Percentiles rank a stretch among this genome's conserved stretches.
These are phyloP conservation scores for Sericinus montela DNA, from an alignment of 2,888 invertebrate species.

Conservation along the genomic window DNA sequence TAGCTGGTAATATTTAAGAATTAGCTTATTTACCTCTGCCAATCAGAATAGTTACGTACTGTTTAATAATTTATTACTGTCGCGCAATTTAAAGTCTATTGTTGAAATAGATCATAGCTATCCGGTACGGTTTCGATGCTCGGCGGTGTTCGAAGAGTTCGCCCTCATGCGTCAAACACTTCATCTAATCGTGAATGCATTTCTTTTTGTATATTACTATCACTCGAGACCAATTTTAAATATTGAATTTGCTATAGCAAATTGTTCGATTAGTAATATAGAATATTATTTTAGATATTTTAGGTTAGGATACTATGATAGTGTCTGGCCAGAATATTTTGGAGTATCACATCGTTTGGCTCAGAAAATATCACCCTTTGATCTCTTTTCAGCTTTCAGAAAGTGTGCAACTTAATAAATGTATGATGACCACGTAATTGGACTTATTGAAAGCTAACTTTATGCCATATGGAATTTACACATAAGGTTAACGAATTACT, in stretches of 20 bases:
- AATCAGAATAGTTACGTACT: constrained; percentile 71
- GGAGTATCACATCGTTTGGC: constrained; percentile 79
- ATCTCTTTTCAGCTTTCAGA: constrained; percentile 79
- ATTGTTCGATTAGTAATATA: constrained; percentile 71
- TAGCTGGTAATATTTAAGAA: constrained; percentile 76
- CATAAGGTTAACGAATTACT: constrained; percentile 80
- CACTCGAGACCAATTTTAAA: constrained; percentile 75
- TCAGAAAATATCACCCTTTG: constrained; percentile 78
- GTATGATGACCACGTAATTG: constrained; percentile 64
- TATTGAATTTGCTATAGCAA: constrained; percentile 73
- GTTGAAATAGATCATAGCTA: constrained; percentile 78
- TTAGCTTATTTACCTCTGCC: constrained; percentile 79
- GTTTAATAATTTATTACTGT: constrained; percentile 77
- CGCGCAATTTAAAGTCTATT: constrained; percentile 73
- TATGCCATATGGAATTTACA: constrained; percentile 79
- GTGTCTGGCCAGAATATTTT: constrained; percentile 79
- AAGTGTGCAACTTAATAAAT: constrained; percentile 77
- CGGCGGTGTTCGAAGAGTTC: constrained; percentile 19
- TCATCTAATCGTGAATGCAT: constrained; percentile 68
- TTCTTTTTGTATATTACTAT: constrained; percentile 57
- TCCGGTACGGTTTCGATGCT: constrained; percentile 53
- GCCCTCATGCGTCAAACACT: constrained; percentile 44
- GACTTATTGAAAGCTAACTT: constrained; percentile 79
- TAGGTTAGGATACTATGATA: constrained; percentile 78
- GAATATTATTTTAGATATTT: constrained; percentile 76